Conservation (phyloP, 2,797 vertebrate species). For the Sternotherus odoratus region DNA sequence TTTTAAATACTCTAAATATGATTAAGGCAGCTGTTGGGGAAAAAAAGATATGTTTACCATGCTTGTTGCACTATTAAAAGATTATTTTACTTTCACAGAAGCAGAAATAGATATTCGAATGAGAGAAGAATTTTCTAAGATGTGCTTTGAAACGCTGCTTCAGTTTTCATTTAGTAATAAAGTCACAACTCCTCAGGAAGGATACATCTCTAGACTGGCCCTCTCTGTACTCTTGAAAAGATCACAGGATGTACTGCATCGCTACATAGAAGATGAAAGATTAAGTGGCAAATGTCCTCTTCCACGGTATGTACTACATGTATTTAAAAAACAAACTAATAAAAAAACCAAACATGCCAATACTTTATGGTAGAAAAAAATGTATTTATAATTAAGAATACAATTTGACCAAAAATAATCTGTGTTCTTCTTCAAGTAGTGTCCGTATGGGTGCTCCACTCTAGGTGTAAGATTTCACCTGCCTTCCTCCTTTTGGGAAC, state of each 20-base stretch:
- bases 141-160: conserved; percentile 97
- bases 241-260: conserved; percentile 94
- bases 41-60: background rate
- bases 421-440: background rate
- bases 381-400: conserved; percentile 3
- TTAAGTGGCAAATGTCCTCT: conserved; percentile 97
- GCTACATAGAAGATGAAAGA: conserved; percentile 96
- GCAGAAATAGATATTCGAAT: conserved; percentile 97
- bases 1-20: background rate
- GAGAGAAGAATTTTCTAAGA: conserved; percentile 98
- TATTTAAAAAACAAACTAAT: background rate
- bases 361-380: background rate
- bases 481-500: background rate
- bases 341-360: background rate
- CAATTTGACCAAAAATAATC: background rate
- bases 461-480: background rate
- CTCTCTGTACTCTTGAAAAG: conserved; percentile 96
- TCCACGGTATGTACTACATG: conserved; percentile 86
- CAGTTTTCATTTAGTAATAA: conserved; percentile 99
- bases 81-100: conserved; percentile 84
- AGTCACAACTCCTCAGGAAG: conserved; percentile 98
- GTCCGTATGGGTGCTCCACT: background rate
- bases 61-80: conserved; percentile 12
- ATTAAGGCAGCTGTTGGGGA: background rate
- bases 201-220: conserved; percentile 98